These are phyloP conservation scores for Eupithecia pulchellata DNA, from an alignment of 2,888 invertebrate genomes.

Conservation along the genomic window DNA sequence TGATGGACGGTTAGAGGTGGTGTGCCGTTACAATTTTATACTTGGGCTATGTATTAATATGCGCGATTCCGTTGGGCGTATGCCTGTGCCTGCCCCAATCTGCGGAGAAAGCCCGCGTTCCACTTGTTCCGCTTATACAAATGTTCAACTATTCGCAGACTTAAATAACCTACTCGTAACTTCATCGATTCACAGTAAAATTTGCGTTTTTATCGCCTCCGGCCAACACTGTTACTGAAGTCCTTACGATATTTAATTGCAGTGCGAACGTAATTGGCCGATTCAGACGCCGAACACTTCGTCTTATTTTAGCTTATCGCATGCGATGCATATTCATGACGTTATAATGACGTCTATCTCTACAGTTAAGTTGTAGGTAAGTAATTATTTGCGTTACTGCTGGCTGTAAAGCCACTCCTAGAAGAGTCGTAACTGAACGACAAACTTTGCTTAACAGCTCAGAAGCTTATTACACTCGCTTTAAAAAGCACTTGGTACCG, in stretches of 20 bases:
- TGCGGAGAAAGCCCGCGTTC: conserved; percentile 76
- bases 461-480: conserved; percentile 42
- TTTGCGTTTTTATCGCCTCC: conserved; percentile 61
- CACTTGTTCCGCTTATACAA: conserved; percentile 73
- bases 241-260: conserved; percentile 67
- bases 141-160: conserved; percentile 63
- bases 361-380: conserved; percentile 53
- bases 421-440: conserved; percentile 47
- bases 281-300: conserved; percentile 63
- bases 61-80: conserved; percentile 74
- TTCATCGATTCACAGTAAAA: conserved; percentile 68
- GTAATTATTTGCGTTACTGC: conserved; percentile 51
- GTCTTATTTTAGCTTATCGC: conserved; percentile 64
- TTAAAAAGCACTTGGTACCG: conserved; percentile 33
- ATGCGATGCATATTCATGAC: conserved; percentile 65
- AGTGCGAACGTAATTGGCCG: conserved; percentile 59
- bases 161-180: conserved; percentile 67
- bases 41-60: conserved; percentile 76
- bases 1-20: conserved; percentile 63
- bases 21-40: conserved; percentile 80
- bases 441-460: conserved; percentile 43
- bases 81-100: conserved; percentile 58
- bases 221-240: conserved; percentile 60
- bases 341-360: conserved; percentile 61
- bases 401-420: conserved; percentile 53